These are phyloP conservation scores for Invenusta paracnida DNA, from an alignment of 2,888 invertebrate species.

Conservation along the genomic window DNA sequence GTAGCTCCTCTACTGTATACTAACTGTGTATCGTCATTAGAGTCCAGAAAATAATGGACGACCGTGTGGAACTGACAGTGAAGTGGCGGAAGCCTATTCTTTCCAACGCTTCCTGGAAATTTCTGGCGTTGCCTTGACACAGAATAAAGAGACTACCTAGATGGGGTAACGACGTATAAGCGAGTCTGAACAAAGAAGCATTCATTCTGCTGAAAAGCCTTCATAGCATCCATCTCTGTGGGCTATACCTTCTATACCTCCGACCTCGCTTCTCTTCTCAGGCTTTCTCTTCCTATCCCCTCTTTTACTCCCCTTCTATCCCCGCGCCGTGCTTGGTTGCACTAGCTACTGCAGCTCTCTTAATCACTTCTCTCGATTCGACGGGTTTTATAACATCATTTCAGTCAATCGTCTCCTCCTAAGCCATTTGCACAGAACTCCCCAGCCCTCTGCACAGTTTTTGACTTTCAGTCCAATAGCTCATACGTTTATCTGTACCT, in stretches of 20 bases:
- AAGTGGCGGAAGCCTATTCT: constrained; percentile 17
- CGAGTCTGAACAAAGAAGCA: too few relatives aligned
- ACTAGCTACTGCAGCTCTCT: background rate
- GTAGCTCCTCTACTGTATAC: too few relatives aligned
- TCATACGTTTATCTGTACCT: background rate
- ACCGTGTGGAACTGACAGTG: constrained; percentile 8
- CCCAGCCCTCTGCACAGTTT: background rate
- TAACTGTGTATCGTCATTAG: too few relatives aligned
- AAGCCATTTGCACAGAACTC: background rate
- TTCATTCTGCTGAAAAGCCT: too few relatives aligned
- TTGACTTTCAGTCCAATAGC: background rate
- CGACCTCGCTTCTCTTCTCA: background rate
- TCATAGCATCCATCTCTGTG: too few relatives aligned
- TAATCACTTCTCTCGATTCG: background rate
- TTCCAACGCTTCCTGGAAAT: constrained; percentile 6
- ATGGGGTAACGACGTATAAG: too few relatives aligned
- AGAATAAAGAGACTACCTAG: too few relatives aligned
- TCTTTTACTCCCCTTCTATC: background rate
- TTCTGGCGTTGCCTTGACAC: constrained; percentile 8
- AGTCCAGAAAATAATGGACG: constrained; percentile 9
- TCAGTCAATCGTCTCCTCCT: background rate
- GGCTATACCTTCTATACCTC: too few relatives aligned
- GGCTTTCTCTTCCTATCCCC: background rate
- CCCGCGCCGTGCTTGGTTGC: constrained; percentile 5
- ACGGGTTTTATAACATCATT: background rate